Base-by-base conservation (phyloP, 2,797 vertebrate species). In the Heterohyrax brucei region DNA sequence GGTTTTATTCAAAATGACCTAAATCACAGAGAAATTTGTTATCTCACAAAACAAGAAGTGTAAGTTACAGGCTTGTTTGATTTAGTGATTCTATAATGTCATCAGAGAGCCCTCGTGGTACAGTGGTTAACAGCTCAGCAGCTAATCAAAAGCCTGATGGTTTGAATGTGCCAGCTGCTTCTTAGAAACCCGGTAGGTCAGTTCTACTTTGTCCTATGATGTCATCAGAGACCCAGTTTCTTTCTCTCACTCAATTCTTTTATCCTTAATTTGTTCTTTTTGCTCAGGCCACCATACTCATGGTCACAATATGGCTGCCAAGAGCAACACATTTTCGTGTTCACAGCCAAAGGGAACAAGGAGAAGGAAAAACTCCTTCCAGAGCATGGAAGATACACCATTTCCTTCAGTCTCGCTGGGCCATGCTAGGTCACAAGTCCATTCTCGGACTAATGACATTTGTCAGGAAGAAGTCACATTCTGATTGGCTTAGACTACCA, bases 1-100 rank as follows among this genome's bases (percentile, higher is more conserved):
- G 24, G 12, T 7, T 85, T 50, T n/a, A 19, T 56, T 68, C 7
- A 78, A 73, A 78, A 5, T 75, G 56, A 7, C 24, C 44, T 94
- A 91, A 91, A 46, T 5, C 80, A 44, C 13, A 75, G 44, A 24
- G 50, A 81, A 93, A 89, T n/a, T 3, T 56, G 24, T 28, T 86
- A 18, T 39, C 24, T 91, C 83, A 50, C 56, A 64, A 75, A 81
- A 50, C 26, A 91, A 61, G 39, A 94, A 76, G 24, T 87, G 59
- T 46, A 89, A 78, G 64, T 2, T 9, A 77, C 19, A 30, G 10
- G 10, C 5, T 59, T 56, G 19, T 48, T 78, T 30, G 28, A 86
- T 28, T 50, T 93, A 10, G 28, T 33, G 56, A 64, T 14, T 80
- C 80, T 21, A 24, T 56, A 13, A 53, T 8, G 53, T 16, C 53